Conservation (phyloP, 1,140 invertebrate genomes). For the Ips typographus region DNA sequence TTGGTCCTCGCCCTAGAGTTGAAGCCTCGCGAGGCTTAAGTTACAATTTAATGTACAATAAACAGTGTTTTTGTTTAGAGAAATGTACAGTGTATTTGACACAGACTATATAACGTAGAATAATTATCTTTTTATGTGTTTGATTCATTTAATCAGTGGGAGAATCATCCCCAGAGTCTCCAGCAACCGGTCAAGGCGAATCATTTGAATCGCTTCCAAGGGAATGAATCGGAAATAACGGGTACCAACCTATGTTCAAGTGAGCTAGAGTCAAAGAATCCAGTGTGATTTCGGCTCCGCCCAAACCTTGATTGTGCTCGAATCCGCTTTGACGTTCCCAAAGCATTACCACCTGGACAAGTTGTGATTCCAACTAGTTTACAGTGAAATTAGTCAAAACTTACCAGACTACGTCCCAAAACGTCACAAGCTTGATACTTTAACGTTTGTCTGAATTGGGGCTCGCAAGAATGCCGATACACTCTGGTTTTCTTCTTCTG, state of each 20-base stretch:
- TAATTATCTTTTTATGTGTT: background rate
- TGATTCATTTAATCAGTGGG: conserved; percentile 11
- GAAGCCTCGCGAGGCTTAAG: too few relatives aligned
- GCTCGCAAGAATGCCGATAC: conserved; percentile 74
- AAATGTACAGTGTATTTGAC: background rate
- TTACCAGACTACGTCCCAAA: conserved; percentile 72
- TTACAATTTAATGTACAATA: too few relatives aligned
- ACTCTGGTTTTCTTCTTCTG: conserved; percentile 86
- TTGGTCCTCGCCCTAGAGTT: too few relatives aligned
- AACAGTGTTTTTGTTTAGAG: background rate
- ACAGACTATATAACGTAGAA: background rate
- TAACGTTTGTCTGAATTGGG: conserved; percentile 83
- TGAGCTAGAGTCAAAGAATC: conserved; percentile 76
- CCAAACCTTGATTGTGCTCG: conserved; percentile 84
- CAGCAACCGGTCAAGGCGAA: conserved; percentile 61
- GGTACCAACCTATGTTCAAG: conserved; percentile 84
- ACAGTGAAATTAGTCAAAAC: background rate
- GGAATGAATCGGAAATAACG: conserved; percentile 78
- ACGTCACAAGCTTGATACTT: conserved; percentile 85
- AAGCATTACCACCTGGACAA: conserved; percentile 67
- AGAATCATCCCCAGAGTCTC: conserved; percentile 24
- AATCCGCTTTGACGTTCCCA: conserved; percentile 86
- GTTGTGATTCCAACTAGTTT: background rate
- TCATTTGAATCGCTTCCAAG: conserved; percentile 69
- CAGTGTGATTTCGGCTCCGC: conserved; percentile 75